A percentile compares a stretch with the other conserved stretches of the same genome.
Evolutionary conservation across 1,140 invertebrate species (phyloP).

Genomic region (Pachypeltis micranthus): DNA sequence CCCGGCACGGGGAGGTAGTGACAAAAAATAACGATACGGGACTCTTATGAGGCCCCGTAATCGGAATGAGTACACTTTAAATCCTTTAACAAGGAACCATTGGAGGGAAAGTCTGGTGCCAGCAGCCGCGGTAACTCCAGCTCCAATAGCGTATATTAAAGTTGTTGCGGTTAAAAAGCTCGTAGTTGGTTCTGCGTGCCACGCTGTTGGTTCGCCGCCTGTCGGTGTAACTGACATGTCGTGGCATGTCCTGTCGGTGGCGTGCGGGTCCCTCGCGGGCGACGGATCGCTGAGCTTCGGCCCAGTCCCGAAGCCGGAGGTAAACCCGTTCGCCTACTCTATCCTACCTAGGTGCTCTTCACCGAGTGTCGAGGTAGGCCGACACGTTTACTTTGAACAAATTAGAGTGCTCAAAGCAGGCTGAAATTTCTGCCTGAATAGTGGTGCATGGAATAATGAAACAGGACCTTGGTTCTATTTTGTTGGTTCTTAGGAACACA

Average conservation of each 20-base stretch:
- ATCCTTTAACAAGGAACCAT: constrained; percentile 74
- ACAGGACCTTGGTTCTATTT: constrained; percentile 68
- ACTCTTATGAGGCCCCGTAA: constrained; percentile 65
- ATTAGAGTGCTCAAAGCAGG: constrained; percentile 74
- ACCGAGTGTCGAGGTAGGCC: constrained; percentile 24
- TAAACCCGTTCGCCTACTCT: constrained; percentile 31
- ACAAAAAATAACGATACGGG: constrained; percentile 79
- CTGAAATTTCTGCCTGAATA: constrained; percentile 54
- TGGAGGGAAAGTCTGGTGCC: constrained; percentile 87
- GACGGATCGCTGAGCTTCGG: background rate
- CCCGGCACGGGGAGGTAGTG: constrained; percentile 64
- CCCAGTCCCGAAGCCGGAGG: constrained; percentile 26
- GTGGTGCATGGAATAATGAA: constrained; percentile 68
- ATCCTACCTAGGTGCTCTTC: constrained; percentile 23
- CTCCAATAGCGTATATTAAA: constrained; percentile 83
- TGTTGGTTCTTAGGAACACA: constrained; percentile 52
- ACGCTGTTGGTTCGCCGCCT: constrained; percentile 45
- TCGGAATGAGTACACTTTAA: constrained; percentile 84
- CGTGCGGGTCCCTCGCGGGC: constrained; percentile 11
- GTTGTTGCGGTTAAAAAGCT: constrained; percentile 70
- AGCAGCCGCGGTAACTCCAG: constrained; percentile 84
- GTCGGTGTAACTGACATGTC: constrained; percentile 36
- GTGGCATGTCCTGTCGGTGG: constrained; percentile 36
- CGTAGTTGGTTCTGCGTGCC: constrained; percentile 55
- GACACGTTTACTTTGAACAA: constrained; percentile 68